phyloP scores from a whole-genome alignment of 2,113 vertebrate genomes.

The Thinocorus orbignyianus region DNA sequence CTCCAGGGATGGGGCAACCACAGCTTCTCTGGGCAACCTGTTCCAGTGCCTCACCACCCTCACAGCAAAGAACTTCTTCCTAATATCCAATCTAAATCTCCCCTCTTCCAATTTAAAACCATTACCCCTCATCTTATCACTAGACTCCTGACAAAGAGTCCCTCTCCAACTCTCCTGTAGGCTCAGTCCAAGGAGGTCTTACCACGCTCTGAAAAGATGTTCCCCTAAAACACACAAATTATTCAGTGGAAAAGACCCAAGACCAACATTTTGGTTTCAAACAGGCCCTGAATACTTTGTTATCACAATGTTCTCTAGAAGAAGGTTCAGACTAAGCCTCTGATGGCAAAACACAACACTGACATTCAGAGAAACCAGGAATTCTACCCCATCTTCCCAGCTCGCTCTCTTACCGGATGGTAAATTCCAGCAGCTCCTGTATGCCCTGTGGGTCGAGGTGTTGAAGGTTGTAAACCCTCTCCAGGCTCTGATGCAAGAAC shows the following conservation, averaged over 20 bases:
- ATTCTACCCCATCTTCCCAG: fast-evolving
- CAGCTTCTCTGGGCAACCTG: too few relatives aligned
- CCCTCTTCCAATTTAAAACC: too few relatives aligned
- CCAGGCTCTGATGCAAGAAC: constrained; percentile 92
- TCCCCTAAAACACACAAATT: neutral
- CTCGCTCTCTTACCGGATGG: constrained; percentile 81
- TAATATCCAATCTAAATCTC: too few relatives aligned
- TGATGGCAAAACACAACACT: neutral
- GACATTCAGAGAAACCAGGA: neutral
- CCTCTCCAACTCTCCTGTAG: too few relatives aligned
- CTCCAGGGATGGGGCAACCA: too few relatives aligned
- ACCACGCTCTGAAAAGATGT: neutral
- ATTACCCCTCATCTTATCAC: too few relatives aligned
- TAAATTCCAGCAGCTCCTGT: constrained; percentile 92
- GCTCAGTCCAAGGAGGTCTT: neutral
- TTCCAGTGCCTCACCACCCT: too few relatives aligned
- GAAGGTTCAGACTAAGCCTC: neutral
- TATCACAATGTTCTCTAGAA: neutral
- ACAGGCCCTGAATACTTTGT: neutral
- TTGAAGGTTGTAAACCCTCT: constrained; percentile 88
- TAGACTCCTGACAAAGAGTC: too few relatives aligned
- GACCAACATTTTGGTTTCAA: neutral
- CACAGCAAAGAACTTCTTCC: too few relatives aligned
- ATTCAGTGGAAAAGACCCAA: neutral
- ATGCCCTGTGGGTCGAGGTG: constrained; percentile 88